Base-by-base conservation (phyloP, 2,888 invertebrate genomes). In the Epinotia demarniana region DNA sequence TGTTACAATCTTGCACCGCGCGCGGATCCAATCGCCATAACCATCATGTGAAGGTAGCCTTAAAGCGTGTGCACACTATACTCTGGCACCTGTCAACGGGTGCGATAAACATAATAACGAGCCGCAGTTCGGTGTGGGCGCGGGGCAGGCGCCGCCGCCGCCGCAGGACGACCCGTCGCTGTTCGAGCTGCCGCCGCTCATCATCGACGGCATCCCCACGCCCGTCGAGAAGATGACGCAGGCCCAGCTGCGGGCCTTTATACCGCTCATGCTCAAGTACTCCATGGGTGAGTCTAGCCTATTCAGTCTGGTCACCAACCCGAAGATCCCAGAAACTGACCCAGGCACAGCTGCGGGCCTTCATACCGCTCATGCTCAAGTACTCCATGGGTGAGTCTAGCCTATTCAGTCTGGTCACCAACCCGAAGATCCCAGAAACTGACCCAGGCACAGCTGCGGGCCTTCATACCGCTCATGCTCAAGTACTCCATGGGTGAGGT, bases 141-240 rank as follows among this genome's bases (percentile, higher is more conserved):
- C 89, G 82, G 86, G 87, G 85, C 90, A 91, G 82, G 92, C 94
- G 87, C 93, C 94, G 87, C 89, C 93, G 82, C 91, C 94, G 87
- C 90, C 93, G 82, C 96, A 96, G 86, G 99, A 99, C 86, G 99
- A 98, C 94, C 98, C 99, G 5, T 97, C 98, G 80, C 95, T 99
- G 75, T 99, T 99, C 92, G 99, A 99, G 95, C 94, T 99, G 90
- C 99, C 99, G 78, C 98, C 99, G 63, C 95, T 99, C 80, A 98
- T 99, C 85, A 98, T 99, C 85, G 99, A 99, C 93, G 99, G 99
- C 79, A 99, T 99, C 89, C 99, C 99, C 79, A 99, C 99, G 77
- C 99, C 99, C 18, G 99, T 99, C 0, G 99, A 99, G 94, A 99
- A 99, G 95, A 99, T 99, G 99, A 99, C 99, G 58, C 99, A 99